phyloP scores from a whole-genome alignment of 2,888 invertebrate genomes.

The Polylopha cassiicola region DNA sequence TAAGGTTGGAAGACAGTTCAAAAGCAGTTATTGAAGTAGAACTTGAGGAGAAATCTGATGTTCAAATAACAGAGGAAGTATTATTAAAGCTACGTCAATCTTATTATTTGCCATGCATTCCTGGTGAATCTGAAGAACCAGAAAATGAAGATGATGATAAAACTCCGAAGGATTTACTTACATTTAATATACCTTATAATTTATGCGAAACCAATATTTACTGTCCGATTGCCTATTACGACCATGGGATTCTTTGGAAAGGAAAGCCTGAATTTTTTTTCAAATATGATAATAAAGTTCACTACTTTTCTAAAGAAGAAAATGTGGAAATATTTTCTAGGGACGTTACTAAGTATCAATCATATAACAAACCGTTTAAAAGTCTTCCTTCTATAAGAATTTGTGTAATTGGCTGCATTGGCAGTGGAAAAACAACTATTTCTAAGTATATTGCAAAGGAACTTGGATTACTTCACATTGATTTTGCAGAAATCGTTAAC shows the following conservation, averaged over 20 bases:
- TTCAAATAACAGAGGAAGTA: conserved; percentile 54
- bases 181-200: conserved; percentile 47
- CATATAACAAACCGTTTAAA: conserved; percentile 57
- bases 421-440: conserved; percentile 74
- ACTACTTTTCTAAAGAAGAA: conserved; percentile 70
- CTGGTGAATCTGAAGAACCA: conserved; percentile 42
- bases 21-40: conserved; percentile 65
- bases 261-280: conserved; percentile 76
- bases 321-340: conserved; percentile 67
- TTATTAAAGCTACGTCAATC: conserved; percentile 51
- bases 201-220: conserved; percentile 78
- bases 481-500: conserved; percentile 62
- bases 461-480: conserved; percentile 72
- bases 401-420: conserved; percentile 75
- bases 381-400: conserved; percentile 72
- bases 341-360: conserved; percentile 69
- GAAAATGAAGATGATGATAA: conserved; percentile 38
- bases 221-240: conserved; percentile 79
- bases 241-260: conserved; percentile 75
- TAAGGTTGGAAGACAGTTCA: conserved; percentile 56
- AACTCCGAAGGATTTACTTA: conserved; percentile 38
- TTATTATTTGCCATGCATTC: conserved; percentile 42
- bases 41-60: conserved; percentile 59
- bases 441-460: conserved; percentile 70
- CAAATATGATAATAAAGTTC: conserved; percentile 72